Evolutionary conservation across 1,140 invertebrate genomes (phyloP).

Genomic region (Drosophila ananassae): DNA sequence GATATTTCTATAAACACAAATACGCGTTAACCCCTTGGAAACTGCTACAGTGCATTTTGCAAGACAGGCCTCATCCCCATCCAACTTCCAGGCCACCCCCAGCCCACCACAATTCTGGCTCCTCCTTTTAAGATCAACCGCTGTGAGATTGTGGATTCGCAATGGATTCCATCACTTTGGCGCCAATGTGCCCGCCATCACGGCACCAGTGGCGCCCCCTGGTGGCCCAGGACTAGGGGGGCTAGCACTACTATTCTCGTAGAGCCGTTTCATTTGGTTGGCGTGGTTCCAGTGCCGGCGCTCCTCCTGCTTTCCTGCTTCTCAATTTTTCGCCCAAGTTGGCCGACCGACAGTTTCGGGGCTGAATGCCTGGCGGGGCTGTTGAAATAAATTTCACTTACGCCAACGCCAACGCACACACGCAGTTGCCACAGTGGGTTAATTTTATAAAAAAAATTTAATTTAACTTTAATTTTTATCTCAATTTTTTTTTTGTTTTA

Average conservation of each 20-base stretch:
- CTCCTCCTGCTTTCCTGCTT: conserved; percentile 24
- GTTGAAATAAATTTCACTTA: conserved; percentile 81
- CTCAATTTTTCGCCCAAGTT: conserved; percentile 55
- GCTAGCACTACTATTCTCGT: too few species aligned
- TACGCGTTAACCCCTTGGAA: not conserved
- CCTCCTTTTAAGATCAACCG: conserved; percentile 21
- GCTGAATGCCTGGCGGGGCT: conserved; percentile 66
- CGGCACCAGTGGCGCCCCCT: not conserved
- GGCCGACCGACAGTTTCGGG: conserved; percentile 65
- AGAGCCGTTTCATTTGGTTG: conserved; percentile 24
- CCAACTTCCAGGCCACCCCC: not conserved
- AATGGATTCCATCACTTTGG: conserved; percentile 45
- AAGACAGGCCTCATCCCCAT: too few species aligned
- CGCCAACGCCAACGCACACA: conserved; percentile 49
- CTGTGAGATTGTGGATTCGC: conserved; percentile 40
- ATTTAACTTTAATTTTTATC: too few species aligned
- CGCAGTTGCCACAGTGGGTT: not conserved
- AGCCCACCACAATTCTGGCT: not conserved
- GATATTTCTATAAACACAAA: not conserved
- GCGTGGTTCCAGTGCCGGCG: conserved; percentile 26
- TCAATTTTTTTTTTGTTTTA: too few species aligned
- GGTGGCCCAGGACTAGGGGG: not conserved
- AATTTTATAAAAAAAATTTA: not conserved
- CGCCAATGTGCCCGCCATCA: conserved; percentile 39
- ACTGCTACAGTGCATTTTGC: not conserved